Evolutionary conservation across 2,888 invertebrate genomes (phyloP).

Genomic region (Siphlonurus alternatus): DNA sequence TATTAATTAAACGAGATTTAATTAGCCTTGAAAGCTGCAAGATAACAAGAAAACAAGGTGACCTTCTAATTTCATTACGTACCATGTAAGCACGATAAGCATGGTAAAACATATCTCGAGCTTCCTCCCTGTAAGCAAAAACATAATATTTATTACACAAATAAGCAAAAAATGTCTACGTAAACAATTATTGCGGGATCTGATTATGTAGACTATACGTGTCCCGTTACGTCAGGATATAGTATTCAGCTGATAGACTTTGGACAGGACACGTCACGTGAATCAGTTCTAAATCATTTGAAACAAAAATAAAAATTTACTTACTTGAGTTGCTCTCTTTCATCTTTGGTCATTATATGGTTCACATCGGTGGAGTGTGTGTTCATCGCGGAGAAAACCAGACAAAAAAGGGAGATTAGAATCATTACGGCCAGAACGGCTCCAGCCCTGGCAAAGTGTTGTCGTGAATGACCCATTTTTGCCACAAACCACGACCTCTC

Average conservation of each 20-base stretch:
- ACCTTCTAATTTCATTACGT: conserved; percentile 16
- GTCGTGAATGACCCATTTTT: neutral
- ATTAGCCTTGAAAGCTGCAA: neutral
- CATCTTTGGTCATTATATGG: conserved; percentile 40
- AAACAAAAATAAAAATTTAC: conserved; percentile 14
- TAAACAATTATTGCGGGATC: neutral
- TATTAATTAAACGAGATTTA: conserved; percentile 16
- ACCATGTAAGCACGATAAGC: conserved; percentile 90
- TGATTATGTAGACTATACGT: neutral
- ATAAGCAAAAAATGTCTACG: neutral
- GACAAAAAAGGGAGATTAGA: neutral
- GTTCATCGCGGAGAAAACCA: neutral
- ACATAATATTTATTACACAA: neutral
- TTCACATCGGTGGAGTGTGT: conserved; percentile 3
- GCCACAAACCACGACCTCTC: neutral
- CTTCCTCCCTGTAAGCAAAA: conserved; percentile 53
- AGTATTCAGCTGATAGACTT: neutral
- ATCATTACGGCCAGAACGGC: neutral
- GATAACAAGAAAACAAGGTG: neutral
- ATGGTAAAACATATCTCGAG: conserved; percentile 92
- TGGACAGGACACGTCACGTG: conserved; percentile 2
- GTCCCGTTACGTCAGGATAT: conserved; percentile 1
- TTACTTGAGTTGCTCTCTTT: conserved; percentile 47
- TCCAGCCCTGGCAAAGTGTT: neutral
- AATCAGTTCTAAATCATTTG: neutral